Evolutionary conservation across 2,797 vertebrate species (phyloP).

Genomic region (Lepus townsendii): DNA sequence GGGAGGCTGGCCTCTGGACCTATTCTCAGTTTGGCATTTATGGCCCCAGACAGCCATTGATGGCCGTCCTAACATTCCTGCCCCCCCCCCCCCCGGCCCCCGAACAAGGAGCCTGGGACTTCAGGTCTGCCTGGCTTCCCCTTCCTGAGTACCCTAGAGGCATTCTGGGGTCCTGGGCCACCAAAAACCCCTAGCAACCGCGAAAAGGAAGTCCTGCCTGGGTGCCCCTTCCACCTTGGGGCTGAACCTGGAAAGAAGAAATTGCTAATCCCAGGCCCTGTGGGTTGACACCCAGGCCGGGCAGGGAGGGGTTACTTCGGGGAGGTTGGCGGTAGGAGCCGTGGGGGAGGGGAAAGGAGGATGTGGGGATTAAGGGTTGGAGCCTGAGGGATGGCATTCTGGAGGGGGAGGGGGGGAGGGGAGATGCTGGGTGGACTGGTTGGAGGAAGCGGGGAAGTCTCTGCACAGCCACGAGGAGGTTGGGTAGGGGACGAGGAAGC

Average conservation of each 20-base stretch:
- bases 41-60: slow-evolving; percentile 88
- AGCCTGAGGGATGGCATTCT: slow-evolving; percentile 77
- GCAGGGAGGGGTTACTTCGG: slow-evolving; percentile 83
- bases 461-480: not conserved
- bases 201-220: slow-evolving; percentile 11
- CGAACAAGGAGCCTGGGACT: no score
- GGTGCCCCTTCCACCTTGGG: not conserved
- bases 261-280: slow-evolving; percentile 57
- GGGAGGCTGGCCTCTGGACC: slow-evolving; percentile 69
- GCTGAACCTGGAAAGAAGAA: slow-evolving; percentile 45
- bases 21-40: slow-evolving; percentile 84
- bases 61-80: slow-evolving; percentile 86
- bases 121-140: not conserved
- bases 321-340: slow-evolving; percentile 77
- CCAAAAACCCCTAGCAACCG: not conserved
- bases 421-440: slow-evolving; percentile 70
- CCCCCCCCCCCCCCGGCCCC: slow-evolving; percentile 36
- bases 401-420: slow-evolving; percentile 68
- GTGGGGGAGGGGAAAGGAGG: slow-evolving; percentile 83
- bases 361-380: slow-evolving; percentile 85
- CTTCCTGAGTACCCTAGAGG: slow-evolving; percentile 9
- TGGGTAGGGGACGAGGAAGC: fast-evolving
- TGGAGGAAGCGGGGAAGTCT: not conserved
- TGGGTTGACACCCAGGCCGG: slow-evolving; percentile 79
- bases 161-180: not conserved